Evolutionary conservation across 2,797 vertebrate genomes (phyloP).

Genomic region (Macrochelys suwanniensis): DNA sequence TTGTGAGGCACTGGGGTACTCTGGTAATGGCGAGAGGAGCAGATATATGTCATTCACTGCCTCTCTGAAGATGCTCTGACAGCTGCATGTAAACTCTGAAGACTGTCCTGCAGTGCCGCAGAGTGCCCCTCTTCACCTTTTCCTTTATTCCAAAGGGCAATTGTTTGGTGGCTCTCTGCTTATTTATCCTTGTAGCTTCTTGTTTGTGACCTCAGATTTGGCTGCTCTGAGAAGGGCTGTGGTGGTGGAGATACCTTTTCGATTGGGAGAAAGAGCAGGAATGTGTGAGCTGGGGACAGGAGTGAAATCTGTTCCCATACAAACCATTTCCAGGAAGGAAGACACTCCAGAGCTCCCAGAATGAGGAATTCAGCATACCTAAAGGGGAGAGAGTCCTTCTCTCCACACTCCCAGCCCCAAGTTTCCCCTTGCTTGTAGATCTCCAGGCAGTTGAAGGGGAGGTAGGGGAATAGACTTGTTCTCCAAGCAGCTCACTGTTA

Average conservation of each 20-base stretch:
- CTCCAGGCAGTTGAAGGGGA: background rate
- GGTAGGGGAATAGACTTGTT: background rate
- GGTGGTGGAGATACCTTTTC: background rate
- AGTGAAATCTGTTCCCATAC: accelerated
- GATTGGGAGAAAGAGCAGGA: background rate
- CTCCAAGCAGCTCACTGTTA: background rate
- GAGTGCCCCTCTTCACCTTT: background rate
- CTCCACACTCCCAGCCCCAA: accelerated
- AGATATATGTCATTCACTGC: accelerated
- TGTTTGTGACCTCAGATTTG: background rate
- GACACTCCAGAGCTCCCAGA: background rate
- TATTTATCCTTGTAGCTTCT: background rate
- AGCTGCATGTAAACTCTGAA: background rate
- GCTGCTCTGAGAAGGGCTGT: background rate
- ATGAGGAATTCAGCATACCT: background rate
- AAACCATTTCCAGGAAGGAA: background rate
- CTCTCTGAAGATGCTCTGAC: background rate
- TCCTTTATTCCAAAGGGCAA: background rate
- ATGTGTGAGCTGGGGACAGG: accelerated
- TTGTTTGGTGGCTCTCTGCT: accelerated
- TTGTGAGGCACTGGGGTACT: background rate
- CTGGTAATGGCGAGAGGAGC: background rate
- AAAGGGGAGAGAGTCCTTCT: background rate
- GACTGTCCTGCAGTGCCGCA: background rate
- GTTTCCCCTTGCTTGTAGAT: background rate